These are phyloP conservation scores for Laticauda colubrina DNA, from an alignment of 2,113 vertebrate species.

Conservation along the genomic window DNA sequence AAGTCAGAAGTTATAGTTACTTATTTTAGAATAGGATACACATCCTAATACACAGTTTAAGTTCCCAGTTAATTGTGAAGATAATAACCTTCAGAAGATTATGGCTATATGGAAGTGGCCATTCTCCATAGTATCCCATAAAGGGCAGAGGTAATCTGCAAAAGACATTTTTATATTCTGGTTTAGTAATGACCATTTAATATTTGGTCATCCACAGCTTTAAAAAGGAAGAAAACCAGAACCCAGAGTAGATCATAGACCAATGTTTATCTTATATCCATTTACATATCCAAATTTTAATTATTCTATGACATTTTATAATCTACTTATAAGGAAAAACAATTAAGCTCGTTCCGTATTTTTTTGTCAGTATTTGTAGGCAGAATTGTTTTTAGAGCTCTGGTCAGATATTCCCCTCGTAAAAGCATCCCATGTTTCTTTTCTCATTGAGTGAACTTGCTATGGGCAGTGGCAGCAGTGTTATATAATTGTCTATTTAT, in stretches of 20 bases:
- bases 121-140: background rate
- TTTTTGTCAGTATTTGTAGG: background rate
- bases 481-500: background rate
- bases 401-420: background rate
- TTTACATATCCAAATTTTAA: background rate
- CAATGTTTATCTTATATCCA: background rate
- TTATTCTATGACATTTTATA: background rate
- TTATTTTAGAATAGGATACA: background rate
- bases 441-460: background rate
- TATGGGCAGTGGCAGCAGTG: background rate
- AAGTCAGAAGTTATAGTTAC: background rate
- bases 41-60: background rate
- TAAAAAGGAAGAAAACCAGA: background rate
- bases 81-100: background rate
- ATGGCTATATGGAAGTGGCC: background rate
- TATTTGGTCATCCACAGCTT: background rate
- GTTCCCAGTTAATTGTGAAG: background rate
- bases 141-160: background rate
- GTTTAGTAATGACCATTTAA: background rate
- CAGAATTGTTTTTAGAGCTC: background rate
- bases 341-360: background rate
- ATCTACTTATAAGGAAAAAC: background rate
- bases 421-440: no score
- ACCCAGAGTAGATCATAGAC: background rate
- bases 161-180: background rate